These are phyloP conservation scores for Capitulum mitella DNA, from an alignment of 2,888 invertebrate genomes.

Conservation along the genomic window DNA sequence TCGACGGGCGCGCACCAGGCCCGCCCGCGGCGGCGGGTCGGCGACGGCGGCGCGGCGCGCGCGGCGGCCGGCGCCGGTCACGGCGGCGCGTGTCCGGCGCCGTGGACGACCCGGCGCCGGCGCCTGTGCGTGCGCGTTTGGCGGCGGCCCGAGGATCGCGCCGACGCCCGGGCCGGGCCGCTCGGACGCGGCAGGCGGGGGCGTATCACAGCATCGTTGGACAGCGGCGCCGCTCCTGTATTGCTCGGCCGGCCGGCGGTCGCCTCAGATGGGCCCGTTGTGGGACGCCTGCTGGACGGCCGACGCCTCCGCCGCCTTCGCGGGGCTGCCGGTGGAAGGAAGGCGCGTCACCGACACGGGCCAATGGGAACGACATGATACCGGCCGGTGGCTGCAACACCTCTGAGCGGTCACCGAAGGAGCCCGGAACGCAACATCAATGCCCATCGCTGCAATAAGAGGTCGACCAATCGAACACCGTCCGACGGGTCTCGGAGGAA, in stretches of 20 bases:
- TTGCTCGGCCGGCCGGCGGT: not conserved
- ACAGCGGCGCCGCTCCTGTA: not conserved
- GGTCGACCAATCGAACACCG: too few species aligned
- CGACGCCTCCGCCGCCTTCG: not conserved
- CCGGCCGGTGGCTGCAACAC: too few species aligned
- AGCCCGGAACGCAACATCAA: too few species aligned
- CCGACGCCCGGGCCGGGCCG: not conserved
- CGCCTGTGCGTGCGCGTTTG: not conserved
- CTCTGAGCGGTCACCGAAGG: too few species aligned
- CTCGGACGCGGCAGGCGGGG: not conserved
- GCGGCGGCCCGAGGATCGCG: not conserved
- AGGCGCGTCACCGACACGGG: too few species aligned
- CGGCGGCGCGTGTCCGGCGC: not conserved
- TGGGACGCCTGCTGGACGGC: not conserved
- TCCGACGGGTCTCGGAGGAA: too few species aligned
- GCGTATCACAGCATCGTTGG: slow-evolving; percentile 9
- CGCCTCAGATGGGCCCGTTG: not conserved
- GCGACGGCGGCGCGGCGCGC: not conserved
- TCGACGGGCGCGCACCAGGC: not conserved
- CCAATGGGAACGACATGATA: too few species aligned
- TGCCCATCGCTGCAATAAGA: too few species aligned
- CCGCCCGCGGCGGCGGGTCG: not conserved
- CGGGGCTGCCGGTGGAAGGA: not conserved
- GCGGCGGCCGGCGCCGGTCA: not conserved
- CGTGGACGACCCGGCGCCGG: not conserved